phyloP scores from a whole-genome alignment of 2,113 vertebrate species.

The Alosa alosa region DNA sequence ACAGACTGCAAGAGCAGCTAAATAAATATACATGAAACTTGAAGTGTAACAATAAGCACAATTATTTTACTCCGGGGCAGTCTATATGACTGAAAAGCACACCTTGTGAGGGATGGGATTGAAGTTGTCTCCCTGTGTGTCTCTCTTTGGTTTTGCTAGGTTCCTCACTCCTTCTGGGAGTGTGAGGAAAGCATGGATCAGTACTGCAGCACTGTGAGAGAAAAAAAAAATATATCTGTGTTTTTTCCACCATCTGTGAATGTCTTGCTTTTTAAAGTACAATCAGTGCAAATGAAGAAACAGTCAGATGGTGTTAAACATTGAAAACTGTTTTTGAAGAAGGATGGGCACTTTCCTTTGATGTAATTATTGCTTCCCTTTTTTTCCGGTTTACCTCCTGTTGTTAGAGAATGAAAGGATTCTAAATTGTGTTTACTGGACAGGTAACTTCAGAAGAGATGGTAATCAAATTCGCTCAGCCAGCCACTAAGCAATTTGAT shows the following conservation, averaged over 20 bases:
- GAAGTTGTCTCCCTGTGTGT: conserved; percentile 16
- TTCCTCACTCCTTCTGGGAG: conserved; percentile 62
- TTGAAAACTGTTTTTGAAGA: neutral
- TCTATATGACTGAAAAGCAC: neutral
- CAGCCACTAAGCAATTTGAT: conserved; percentile 35
- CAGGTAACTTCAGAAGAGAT: conserved; percentile 33
- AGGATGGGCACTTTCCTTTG: neutral
- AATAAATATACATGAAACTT: neutral
- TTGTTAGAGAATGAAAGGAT: conserved; percentile 39
- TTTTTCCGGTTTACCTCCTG: conserved; percentile 24
- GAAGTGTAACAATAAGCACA: neutral
- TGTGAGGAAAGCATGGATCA: conserved; percentile 53
- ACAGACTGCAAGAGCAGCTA: neutral
- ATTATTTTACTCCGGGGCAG: neutral
- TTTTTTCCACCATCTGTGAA: neutral
- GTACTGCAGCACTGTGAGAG: conserved; percentile 49
- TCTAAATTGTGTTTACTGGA: conserved; percentile 34
- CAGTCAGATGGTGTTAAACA: neutral
- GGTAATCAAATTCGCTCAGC: conserved; percentile 29
- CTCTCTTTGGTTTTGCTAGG: conserved; percentile 37
- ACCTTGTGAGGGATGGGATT: conserved; percentile 7
- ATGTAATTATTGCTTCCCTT: conserved; percentile 1
- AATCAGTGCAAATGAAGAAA: neutral
- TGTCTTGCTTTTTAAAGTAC: neutral
- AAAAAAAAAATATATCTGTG: conserved; percentile 30